Base-by-base conservation (phyloP, 2,888 invertebrate genomes). In the Scelioninae gen. 1 region DNA sequence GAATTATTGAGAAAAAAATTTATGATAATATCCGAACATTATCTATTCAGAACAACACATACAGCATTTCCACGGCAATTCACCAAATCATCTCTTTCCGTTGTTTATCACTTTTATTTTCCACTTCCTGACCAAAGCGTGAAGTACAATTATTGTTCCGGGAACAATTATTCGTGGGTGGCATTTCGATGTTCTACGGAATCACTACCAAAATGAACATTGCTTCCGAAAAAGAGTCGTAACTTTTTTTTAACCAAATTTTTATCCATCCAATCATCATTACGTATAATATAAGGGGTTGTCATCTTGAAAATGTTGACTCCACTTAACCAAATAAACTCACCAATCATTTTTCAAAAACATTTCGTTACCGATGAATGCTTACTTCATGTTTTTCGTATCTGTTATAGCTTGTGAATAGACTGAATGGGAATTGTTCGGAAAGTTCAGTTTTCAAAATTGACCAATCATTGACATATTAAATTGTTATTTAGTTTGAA, bases 101-200 rank as follows among this genome's bases (percentile, higher is more conserved):
- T 78, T 78, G 65, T 78, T 78, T 78, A 77, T 77, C 69, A 69
- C 34, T 77, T 77, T 77, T 77, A 77, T 77, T 77, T 77, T 77
- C 77, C 77, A 77, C 63, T 77, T 77, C 77, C 77, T 77, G 55
- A 77, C 77, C 77, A 69, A 77, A 69, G 63, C 62, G 38, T 77
- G 55, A 69, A 77, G 69, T 69, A 78, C 65, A 78, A 78, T 71
- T 29, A 58, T 63, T 77, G 55, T 77, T 77, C 77, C 11, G 4
- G 49, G 77, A 77, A 77, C 62, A 62, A 69, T 31, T 69, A n/a
- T n/a, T 49, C 77, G 69, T 77, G 77, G 69, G 77, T 77, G 77
- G 77, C 23, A 69, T 69, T 56, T 55, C 47, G 47, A 47, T 13
- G 6, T 76, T 76, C 66, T 38, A 29, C 9, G 53, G 47, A 77